A percentile compares a stretch with the other conserved stretches of the same genome.
phyloP scores from a whole-genome alignment of 2,113 vertebrate genomes.

The Paradoxurus hermaphroditus region DNA sequence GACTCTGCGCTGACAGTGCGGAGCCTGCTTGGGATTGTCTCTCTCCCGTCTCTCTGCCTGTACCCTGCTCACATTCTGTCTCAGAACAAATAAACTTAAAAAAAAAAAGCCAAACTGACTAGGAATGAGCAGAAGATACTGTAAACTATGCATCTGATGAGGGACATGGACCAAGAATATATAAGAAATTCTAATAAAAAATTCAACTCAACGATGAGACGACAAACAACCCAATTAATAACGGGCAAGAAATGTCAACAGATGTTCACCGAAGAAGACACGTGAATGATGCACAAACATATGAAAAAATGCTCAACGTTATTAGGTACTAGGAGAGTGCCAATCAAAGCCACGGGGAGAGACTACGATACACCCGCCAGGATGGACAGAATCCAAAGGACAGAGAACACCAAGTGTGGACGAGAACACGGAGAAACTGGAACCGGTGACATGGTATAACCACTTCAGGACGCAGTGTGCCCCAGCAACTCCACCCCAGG shows the following conservation, averaged over 20 bases:
- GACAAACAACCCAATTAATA: not conserved
- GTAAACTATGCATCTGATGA: not conserved
- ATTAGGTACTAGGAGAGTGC: not conserved
- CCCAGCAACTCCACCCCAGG: conserved; percentile 19
- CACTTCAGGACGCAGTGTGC: not conserved
- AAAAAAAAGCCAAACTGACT: not conserved
- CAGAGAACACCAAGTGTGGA: not conserved
- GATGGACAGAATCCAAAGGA: not conserved
- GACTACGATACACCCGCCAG: not conserved
- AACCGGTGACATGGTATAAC: not conserved
- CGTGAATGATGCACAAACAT: not conserved
- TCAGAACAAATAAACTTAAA: too few relatives aligned
- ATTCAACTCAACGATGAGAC: not conserved
- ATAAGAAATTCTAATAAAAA: not conserved
- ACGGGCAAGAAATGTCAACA: not conserved
- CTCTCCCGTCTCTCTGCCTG: too few relatives aligned
- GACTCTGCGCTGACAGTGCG: too few relatives aligned
- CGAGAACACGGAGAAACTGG: not conserved
- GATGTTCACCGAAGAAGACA: not conserved
- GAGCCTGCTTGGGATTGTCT: too few relatives aligned
- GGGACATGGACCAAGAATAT: not conserved
- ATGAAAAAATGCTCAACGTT: not conserved
- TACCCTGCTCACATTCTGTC: too few relatives aligned
- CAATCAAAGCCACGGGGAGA: not conserved
- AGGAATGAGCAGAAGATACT: not conserved